phyloP scores from a whole-genome alignment of 2,888 invertebrate species.

The Sphaerophoria rueppellii region DNA sequence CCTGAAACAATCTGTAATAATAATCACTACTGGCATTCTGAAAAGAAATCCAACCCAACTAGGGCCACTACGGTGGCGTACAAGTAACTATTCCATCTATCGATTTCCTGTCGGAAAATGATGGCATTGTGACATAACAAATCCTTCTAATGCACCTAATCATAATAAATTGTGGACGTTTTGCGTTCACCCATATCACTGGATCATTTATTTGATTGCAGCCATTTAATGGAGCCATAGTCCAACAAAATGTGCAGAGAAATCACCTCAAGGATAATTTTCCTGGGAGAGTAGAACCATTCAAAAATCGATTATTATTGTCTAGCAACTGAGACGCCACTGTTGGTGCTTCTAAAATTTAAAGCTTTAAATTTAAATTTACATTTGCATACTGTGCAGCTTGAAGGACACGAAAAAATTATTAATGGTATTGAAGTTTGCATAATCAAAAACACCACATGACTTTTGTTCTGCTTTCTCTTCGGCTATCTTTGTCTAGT shows the following conservation, averaged over 20 bases:
- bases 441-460: not conserved
- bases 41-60: not conserved
- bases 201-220: conserved; percentile 13
- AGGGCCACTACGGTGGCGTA: conserved; percentile 26
- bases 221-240: not conserved
- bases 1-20: too few species aligned
- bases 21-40: not conserved
- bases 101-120: not conserved
- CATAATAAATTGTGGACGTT: conserved; percentile 20
- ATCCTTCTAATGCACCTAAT: not conserved
- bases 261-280: too few species aligned
- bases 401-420: not conserved
- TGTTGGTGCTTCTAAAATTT: too few species aligned
- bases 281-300: too few species aligned
- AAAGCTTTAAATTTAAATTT: not conserved
- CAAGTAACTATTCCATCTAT: conserved; percentile 17
- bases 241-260: too few species aligned
- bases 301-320: not conserved
- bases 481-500: too few species aligned
- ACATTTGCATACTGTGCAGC: not conserved
- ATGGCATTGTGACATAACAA: not conserved
- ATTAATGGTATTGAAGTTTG: not conserved
- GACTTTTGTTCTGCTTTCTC: conserved; percentile 1
- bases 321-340: conserved; percentile 26
- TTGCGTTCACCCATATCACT: conserved; percentile 3